A percentile compares a stretch with the other conserved stretches of the same genome.
Evolutionary conservation across 1,140 invertebrate genomes (phyloP).

Genomic region (Reticulitermes speratus): DNA sequence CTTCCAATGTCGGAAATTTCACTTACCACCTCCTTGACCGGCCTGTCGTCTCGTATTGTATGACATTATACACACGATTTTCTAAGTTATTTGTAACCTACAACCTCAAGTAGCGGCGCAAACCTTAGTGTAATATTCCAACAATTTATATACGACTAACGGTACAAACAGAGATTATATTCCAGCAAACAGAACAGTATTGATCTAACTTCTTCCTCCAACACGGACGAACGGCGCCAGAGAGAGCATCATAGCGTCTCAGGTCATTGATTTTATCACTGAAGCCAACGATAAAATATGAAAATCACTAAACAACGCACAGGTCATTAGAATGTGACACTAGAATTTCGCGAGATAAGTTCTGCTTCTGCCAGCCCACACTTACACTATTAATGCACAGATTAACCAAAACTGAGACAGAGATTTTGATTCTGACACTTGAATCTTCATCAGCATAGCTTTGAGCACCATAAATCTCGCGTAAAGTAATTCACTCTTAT

Average conservation of each 20-base stretch:
- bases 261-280: not conserved
- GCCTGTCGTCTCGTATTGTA: not conserved
- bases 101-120: too few species aligned
- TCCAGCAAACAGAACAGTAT: not conserved
- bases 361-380: too few species aligned
- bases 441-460: too few species aligned
- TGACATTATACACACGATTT: not conserved
- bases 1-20: not conserved
- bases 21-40: constrained; percentile 1
- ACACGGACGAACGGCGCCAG: not conserved
- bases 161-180: not conserved
- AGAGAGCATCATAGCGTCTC: not conserved
- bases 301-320: not conserved
- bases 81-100: not conserved
- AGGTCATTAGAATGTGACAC: too few species aligned
- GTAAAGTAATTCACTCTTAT: too few species aligned
- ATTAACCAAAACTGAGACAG: too few species aligned
- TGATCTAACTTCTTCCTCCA: not conserved
- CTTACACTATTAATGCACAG: too few species aligned
- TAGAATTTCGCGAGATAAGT: too few species aligned
- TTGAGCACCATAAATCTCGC: too few species aligned
- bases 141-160: not conserved
- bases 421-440: too few species aligned
- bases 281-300: not conserved
- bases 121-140: too few species aligned